phyloP scores from a whole-genome alignment of 2,113 vertebrate species.

The Leucopsar rothschildi region DNA sequence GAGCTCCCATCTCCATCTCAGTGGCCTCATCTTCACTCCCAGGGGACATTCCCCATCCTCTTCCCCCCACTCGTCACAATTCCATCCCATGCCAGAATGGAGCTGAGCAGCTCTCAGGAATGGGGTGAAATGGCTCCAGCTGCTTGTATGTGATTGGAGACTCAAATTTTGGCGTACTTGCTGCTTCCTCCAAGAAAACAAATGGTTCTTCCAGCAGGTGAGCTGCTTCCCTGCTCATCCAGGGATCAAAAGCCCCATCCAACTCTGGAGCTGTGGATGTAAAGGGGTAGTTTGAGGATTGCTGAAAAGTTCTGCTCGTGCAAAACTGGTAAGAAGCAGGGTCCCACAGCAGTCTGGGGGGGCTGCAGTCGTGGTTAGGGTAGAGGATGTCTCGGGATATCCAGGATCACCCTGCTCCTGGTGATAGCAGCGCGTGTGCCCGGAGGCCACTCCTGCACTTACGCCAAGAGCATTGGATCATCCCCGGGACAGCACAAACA shows the following conservation, averaged over 20 bases:
- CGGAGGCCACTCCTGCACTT: background rate
- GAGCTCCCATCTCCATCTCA: background rate
- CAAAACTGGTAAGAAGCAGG: background rate
- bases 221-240: background rate
- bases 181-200: background rate
- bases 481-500: conserved; percentile 24
- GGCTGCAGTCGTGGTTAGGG: rapidly evolving
- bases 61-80: background rate
- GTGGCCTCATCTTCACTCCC: background rate
- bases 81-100: background rate
- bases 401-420: rapidly evolving
- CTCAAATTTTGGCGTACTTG: background rate
- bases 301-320: background rate
- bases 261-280: rapidly evolving
- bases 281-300: no score
- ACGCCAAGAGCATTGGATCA: conserved; percentile 41
- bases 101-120: background rate
- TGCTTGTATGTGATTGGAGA: rapidly evolving
- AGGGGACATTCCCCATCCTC: background rate
- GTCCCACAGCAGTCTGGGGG: no score
- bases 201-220: background rate
- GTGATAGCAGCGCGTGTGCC: rapidly evolving
- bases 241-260: background rate
- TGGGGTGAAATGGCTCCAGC: background rate
- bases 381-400: rapidly evolving